Evolutionary conservation across 2,888 invertebrate species (phyloP), one percentile per base, ranked within the genome.

Genomic region (Nephrotoma guestfalica): DNA sequence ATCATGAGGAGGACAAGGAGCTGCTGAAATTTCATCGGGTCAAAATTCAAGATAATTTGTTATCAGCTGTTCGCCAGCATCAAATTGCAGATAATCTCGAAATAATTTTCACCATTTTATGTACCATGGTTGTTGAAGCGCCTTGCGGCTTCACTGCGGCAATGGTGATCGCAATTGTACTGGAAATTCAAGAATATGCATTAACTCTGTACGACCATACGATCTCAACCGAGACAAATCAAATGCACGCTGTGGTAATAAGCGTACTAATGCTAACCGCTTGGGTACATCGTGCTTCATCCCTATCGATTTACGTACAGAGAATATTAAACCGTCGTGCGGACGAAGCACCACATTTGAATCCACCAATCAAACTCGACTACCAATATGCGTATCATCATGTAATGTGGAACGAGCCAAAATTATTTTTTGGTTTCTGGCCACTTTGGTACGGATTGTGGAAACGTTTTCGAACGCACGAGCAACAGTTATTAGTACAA

Each of bases 361-460:
- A 94, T 89, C 94, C 94, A 0, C 94, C 94, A 0, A 88, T 94
- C 47, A 91, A 92, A 88, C 90, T 92, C 0, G 89, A 89, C 30
- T 94, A 94, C 88, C 91, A 91, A 47, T 93, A 93, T 86, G 93
- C 93, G 0, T 90, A 92, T 11, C 93, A 93, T 88, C 93, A 94
- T 87, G 91, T 94, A 1, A 91, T 93, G 0, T 94, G 93, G 93
- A 92, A 94, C 88, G 94, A 94, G 87, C 93, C 93, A 0, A 93
- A 94, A 6, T 89, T 94, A 13, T 94, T 94, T 89, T 94, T 94
- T 87, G 93, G 94, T 87, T 94, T 94, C 88, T 94, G 94, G 94
- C 94, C 94, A 89, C 91, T 93, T 4, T 92, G 94, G 43, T 94
- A 93, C 88, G 94, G 94, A 0, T 89, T 94, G 6, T 94, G 94